Evolutionary conservation across 2,888 invertebrate species (phyloP).

Genomic region (Spodoptera littoralis): DNA sequence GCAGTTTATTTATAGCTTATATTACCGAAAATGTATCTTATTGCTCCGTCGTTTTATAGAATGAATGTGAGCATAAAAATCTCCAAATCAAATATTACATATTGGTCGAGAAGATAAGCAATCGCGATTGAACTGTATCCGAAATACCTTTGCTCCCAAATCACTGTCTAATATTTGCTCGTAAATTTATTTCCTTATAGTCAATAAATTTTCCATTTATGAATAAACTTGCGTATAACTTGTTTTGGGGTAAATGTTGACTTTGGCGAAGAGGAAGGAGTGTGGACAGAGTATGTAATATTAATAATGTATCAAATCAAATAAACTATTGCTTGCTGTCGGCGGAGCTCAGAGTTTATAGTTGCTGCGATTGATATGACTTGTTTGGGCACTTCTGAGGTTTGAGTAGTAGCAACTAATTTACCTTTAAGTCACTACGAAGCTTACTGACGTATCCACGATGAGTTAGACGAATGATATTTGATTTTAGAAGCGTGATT

Average conservation of each 20-base stretch:
- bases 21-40: background rate
- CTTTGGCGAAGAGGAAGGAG: constrained; percentile 31
- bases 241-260: constrained; percentile 46
- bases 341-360: constrained; percentile 38
- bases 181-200: constrained; percentile 49
- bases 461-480: background rate
- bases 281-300: constrained; percentile 33
- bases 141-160: constrained; percentile 26
- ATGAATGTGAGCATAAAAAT: constrained; percentile 31
- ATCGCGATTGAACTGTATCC: constrained; percentile 27
- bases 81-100: constrained; percentile 37
- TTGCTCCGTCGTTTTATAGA: background rate
- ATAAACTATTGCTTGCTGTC: constrained; percentile 51
- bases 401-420: background rate
- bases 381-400: constrained; percentile 44
- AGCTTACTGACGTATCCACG: background rate
- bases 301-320: constrained; percentile 60
- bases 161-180: constrained; percentile 43
- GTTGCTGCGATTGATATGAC: constrained; percentile 55
- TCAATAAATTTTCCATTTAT: constrained; percentile 53
- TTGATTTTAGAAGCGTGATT: background rate
- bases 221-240: constrained; percentile 55
- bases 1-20: constrained; percentile 22
- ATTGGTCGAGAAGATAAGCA: constrained; percentile 32
- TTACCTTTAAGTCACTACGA: background rate